Percentiles rank a stretch among this genome's conserved stretches.
These are phyloP conservation scores for Drosophila mettleri DNA, from an alignment of 2,888 invertebrate genomes.

Conservation along the genomic window DNA sequence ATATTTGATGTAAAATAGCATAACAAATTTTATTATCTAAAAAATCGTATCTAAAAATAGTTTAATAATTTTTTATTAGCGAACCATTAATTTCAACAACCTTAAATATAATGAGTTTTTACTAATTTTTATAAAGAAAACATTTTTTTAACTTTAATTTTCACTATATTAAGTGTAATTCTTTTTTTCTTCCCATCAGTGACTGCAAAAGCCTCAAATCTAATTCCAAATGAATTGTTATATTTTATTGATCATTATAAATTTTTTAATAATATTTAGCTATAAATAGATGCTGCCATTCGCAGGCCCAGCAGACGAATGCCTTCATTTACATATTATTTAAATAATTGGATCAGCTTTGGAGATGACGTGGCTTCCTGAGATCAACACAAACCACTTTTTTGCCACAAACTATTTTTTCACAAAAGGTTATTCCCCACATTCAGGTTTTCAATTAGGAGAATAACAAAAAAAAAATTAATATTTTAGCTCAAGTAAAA, in stretches of 20 bases:
- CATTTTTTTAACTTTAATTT: too few species aligned
- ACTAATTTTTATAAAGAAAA: too few species aligned
- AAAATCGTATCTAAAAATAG: too few species aligned
- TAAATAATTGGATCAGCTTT: neutral
- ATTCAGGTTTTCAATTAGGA: constrained; percentile 11
- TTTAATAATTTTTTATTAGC: too few species aligned
- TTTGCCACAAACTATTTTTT: neutral
- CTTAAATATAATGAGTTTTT: neutral
- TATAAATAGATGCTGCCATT: neutral
- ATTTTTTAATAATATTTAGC: neutral
- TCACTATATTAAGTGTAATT: too few species aligned
- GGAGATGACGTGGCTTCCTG: neutral
- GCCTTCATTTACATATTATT: neutral
- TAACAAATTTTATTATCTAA: too few species aligned
- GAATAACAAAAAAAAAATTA: neutral
- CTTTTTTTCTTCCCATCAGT: too few species aligned
- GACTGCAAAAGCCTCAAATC: neutral
- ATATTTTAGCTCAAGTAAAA: neutral
- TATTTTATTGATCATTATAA: neutral
- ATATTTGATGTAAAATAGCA: too few species aligned
- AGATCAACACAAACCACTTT: neutral
- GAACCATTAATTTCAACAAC: neutral
- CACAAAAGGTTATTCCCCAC: neutral
- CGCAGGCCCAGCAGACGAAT: neutral
- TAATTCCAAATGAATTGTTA: neutral